phyloP scores from a whole-genome alignment of 2,888 invertebrate genomes.

The Eudasyphora cyanicolor region DNA sequence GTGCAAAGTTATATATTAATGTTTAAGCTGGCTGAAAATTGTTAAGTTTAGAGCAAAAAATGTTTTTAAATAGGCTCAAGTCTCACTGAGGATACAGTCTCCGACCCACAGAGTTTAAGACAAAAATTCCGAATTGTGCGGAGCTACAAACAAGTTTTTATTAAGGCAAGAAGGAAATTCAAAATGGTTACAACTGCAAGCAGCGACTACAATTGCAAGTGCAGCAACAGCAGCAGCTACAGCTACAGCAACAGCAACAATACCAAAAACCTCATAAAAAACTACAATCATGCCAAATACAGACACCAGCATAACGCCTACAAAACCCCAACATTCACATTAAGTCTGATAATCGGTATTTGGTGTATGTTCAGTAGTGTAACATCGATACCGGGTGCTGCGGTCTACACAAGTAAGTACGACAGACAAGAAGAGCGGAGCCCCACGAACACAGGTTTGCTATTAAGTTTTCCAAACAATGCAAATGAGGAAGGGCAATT shows the following conservation, averaged over 20 bases:
- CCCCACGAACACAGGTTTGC: conserved; percentile 6
- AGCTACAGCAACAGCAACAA: conserved; percentile 54
- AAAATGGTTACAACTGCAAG: conserved; percentile 71
- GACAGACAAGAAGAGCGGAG: not conserved
- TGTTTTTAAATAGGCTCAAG: not conserved
- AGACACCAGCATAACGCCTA: conserved; percentile 39
- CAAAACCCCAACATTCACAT: conserved; percentile 51
- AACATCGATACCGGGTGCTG: conserved; percentile 74
- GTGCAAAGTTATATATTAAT: not conserved
- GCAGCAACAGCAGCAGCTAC: conserved; percentile 35
- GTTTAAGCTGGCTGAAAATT: not conserved
- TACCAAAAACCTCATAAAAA: conserved; percentile 54
- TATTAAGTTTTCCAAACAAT: too few relatives aligned
- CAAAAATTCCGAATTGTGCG: not conserved
- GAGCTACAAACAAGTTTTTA: not conserved
- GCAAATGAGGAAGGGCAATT: too few relatives aligned
- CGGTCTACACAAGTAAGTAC: conserved; percentile 78
- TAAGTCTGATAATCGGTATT: conserved; percentile 70
- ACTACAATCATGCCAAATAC: conserved; percentile 50
- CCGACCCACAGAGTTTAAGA: not conserved
- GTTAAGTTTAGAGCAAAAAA: not conserved
- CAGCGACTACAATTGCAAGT: conserved; percentile 55
- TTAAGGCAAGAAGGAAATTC: conserved; percentile 38
- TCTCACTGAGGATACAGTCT: not conserved
- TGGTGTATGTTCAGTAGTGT: conserved; percentile 71